A percentile compares a stretch with the other conserved stretches of the same genome.
Conservation (phyloP, 2,888 invertebrate species). For the Ophion costatus region DNA sequence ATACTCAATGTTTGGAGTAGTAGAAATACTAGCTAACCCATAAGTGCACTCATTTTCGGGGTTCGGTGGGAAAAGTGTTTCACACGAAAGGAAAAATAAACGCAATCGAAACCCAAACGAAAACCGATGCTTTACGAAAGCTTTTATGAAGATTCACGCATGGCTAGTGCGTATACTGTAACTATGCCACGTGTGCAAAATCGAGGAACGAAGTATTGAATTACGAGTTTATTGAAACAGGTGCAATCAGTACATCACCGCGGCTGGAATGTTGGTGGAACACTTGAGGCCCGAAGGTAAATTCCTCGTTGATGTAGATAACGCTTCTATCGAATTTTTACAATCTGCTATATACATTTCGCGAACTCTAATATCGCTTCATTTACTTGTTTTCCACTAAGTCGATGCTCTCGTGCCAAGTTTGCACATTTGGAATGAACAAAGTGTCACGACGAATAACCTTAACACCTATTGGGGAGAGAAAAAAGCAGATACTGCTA, state of each 20-base stretch:
- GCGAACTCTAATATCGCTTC: not conserved
- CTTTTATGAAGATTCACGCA: not conserved
- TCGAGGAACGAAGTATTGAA: not conserved
- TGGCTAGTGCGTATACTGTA: not conserved
- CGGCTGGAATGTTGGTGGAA: slow-evolving; percentile 75
- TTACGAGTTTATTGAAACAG: slow-evolving; percentile 66
- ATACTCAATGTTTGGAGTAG: not conserved
- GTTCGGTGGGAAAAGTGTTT: too few relatives aligned
- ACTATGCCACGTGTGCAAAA: not conserved
- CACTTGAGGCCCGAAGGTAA: slow-evolving; percentile 75
- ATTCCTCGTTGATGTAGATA: not conserved
- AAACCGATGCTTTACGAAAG: not conserved
- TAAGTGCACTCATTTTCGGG: not conserved
- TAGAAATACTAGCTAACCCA: not conserved
- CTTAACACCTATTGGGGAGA: not conserved
- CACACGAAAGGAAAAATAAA: not conserved
- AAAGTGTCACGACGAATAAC: not conserved
- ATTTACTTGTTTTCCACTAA: not conserved
- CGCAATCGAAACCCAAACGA: not conserved
- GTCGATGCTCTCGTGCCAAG: not conserved
- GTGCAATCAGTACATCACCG: slow-evolving; percentile 77
- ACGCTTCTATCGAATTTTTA: not conserved
- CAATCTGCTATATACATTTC: not conserved
- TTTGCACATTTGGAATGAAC: not conserved
- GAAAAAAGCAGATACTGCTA: not conserved